phyloP scores from a whole-genome alignment of 2,797 vertebrate genomes.

The Cyclura pinguis region DNA sequence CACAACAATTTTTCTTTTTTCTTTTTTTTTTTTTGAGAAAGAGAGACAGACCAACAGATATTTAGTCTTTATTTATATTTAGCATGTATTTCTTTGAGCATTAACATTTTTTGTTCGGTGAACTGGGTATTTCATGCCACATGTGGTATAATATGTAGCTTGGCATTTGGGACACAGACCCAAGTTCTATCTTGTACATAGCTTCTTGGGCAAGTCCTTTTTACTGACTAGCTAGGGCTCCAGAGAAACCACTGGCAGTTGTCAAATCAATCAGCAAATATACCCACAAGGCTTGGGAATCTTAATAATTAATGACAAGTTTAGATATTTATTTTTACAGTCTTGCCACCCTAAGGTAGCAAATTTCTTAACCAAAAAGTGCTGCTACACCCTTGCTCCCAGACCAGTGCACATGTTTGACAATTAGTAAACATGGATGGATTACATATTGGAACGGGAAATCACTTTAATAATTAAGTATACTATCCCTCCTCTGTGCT shows the following conservation, averaged over 20 bases:
- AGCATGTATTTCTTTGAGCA: background rate
- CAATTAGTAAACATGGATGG: background rate
- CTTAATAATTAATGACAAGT: background rate
- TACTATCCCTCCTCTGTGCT: background rate
- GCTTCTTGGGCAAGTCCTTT: too few relatives aligned
- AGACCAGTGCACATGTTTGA: background rate
- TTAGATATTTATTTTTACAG: background rate
- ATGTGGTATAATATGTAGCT: background rate
- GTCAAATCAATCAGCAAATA: background rate
- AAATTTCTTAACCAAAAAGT: background rate
- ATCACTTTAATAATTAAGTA: background rate
- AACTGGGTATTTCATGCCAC: background rate
- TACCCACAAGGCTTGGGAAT: background rate
- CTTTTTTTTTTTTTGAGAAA: too few relatives aligned
- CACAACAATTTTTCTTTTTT: too few relatives aligned
- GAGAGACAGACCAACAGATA: too few relatives aligned
- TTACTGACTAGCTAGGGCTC: background rate
- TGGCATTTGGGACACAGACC: background rate
- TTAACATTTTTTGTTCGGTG: background rate
- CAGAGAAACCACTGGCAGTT: background rate
- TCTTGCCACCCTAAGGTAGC: background rate
- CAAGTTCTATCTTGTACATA: too few relatives aligned
- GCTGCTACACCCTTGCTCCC: background rate
- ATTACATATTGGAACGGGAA: background rate
- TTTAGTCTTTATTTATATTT: too few relatives aligned